Base-by-base conservation (phyloP, 2,888 invertebrate genomes). In the Chironomus tentans region DNA sequence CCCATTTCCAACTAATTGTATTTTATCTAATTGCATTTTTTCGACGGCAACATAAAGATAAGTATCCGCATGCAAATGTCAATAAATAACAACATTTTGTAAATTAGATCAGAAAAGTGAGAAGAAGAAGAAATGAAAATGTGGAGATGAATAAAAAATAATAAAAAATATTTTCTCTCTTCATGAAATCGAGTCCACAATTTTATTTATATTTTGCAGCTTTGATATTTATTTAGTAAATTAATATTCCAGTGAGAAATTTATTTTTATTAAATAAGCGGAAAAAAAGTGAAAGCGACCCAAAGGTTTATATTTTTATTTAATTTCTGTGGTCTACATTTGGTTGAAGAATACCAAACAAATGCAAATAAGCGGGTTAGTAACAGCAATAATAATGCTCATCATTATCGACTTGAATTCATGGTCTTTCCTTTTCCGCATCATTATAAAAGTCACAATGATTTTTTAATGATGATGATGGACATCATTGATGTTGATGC, bases 241-340 rank as follows among this genome's bases (percentile, higher is more conserved):
- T 74, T 74, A 74, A 74, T 74, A 74, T 74, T 74, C 74, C 46
- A 74, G 47, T 48, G 74, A 68, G 74, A 74, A 68, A 74, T 74
- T 74, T 74, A 48, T 46, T 68, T 68, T 56, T 38, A 62, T 56
- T 72, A 61, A 72, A 61, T 47, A 72, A 22, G 50, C 61, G 56
- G 50, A 13, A 74, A 28, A 72, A 74, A 74, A 74, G 74, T 74
- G 74, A 74, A 74, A 74, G 74, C 38, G 10, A 38, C 38, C 38
- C 47, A 22, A 24, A 47, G 71, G 71, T 47, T 56, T 38, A 38
- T 38, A 38, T 4, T 38, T 38, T 38, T 10, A 38, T 38, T 38
- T 38, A 38, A 38, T 38, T 38, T 38, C 38, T 38, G 38, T 56
- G 70, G 70, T 70, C 70, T 70, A 70, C 70, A 46, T 70, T 70